Percentiles rank a stretch among this genome's conserved stretches.
phyloP scores from a whole-genome alignment of 2,797 vertebrate genomes.

The Galagoides demidoff region DNA sequence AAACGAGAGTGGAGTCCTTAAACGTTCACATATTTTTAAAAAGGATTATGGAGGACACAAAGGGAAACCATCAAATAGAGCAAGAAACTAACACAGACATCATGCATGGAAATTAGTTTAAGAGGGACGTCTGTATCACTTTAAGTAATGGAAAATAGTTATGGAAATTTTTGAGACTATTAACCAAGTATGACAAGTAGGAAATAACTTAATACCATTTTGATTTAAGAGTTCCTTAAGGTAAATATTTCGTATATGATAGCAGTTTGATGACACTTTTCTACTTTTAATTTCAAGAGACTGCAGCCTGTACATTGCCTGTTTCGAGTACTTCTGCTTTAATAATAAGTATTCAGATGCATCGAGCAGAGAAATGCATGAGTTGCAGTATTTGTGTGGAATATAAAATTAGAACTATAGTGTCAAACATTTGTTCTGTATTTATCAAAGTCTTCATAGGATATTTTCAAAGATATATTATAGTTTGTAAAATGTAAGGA shows the following conservation, averaged over 20 bases:
- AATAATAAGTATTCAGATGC: neutral
- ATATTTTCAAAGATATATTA: neutral
- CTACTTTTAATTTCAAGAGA: constrained; percentile 6
- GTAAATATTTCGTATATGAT: neutral
- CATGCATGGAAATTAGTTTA: neutral
- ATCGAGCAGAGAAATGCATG: neutral
- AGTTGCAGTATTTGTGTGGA: neutral
- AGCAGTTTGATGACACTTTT: neutral
- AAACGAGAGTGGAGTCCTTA: neutral
- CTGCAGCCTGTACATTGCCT: neutral
- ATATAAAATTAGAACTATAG: neutral
- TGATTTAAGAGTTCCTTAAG: neutral
- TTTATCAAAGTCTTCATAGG: neutral
- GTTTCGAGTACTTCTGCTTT: neutral
- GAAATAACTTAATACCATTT: neutral
- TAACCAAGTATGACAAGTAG: neutral
- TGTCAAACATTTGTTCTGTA: neutral
- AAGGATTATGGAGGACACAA: neutral
- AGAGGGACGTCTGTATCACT: neutral
- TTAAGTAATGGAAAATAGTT: constrained; percentile 4
- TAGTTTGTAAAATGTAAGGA: neutral
- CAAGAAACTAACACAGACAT: neutral
- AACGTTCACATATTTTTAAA: neutral
- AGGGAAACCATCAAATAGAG: neutral
- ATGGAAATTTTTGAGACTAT: neutral